Evolutionary conservation across 1,140 invertebrate species (phyloP).

Genomic region (Linepithema humile): DNA sequence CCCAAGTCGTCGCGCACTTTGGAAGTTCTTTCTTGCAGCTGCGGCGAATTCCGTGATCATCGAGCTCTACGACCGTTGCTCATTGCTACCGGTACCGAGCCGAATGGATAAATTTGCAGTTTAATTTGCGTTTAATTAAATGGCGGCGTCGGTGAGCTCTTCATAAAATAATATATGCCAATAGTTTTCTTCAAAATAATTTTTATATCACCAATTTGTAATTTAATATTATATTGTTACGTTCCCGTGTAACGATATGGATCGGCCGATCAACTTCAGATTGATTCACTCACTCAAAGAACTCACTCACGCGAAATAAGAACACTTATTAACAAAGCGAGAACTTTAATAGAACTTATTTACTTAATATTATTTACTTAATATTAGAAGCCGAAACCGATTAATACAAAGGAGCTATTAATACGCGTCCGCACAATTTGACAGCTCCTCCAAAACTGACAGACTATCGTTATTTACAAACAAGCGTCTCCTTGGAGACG

Average conservation of each 20-base stretch:
- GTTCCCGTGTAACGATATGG: neutral
- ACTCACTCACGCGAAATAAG: too few relatives aligned
- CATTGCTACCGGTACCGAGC: slow-evolving; percentile 38
- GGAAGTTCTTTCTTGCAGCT: slow-evolving; percentile 65
- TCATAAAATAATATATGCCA: slow-evolving; percentile 38
- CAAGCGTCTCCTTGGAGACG: too few relatives aligned
- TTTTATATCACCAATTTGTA: slow-evolving; percentile 20
- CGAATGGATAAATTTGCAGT: slow-evolving; percentile 64
- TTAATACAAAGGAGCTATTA: too few relatives aligned
- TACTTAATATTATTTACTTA: too few relatives aligned
- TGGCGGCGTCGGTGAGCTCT: neutral
- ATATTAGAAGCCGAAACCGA: too few relatives aligned
- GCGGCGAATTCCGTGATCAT: slow-evolving; percentile 54
- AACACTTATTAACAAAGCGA: too few relatives aligned
- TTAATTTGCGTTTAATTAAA: slow-evolving; percentile 70
- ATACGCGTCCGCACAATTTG: too few relatives aligned
- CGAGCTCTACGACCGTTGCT: slow-evolving; percentile 54
- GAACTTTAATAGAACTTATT: too few relatives aligned
- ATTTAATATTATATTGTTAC: neutral
- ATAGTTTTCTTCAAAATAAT: neutral
- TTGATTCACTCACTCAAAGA: too few relatives aligned
- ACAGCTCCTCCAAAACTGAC: too few relatives aligned
- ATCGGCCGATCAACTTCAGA: too few relatives aligned
- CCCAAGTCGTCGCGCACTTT: slow-evolving; percentile 56
- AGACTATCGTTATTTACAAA: too few relatives aligned